Percentiles rank a stretch among this genome's conserved stretches.
phyloP scores from a whole-genome alignment of 1,140 invertebrate genomes.

The Pseudomyrmex dendroicus region DNA sequence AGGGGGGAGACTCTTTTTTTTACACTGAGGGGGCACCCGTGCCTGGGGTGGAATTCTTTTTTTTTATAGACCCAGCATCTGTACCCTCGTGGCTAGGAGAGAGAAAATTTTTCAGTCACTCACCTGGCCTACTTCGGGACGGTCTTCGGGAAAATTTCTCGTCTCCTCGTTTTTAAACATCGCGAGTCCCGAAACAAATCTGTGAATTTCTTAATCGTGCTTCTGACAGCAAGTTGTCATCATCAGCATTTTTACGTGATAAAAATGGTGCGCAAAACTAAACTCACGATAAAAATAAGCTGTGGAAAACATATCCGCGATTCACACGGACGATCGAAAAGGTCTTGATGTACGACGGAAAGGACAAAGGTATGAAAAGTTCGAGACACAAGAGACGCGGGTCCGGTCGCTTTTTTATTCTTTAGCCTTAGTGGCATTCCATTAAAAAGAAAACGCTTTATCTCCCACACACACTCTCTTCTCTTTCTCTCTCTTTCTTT shows the following conservation, averaged over 20 bases:
- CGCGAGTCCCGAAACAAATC: not conserved
- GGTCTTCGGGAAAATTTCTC: conserved; percentile 70
- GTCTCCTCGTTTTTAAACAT: conserved; percentile 26
- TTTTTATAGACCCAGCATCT: conserved; percentile 83
- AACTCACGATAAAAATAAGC: not conserved
- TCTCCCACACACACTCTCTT: conserved; percentile 17
- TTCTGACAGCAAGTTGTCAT: not conserved
- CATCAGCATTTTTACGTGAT: not conserved
- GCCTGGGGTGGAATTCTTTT: conserved; percentile 78
- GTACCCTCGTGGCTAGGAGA: conserved; percentile 80
- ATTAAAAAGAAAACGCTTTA: conserved; percentile 76
- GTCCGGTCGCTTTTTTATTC: conserved; percentile 41
- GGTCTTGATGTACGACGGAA: not conserved
- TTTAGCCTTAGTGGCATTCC: conserved; percentile 60
- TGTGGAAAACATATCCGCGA: not conserved
- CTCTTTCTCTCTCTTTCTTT: not conserved
- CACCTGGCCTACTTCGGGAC: conserved; percentile 82
- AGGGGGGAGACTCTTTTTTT: conserved; percentile 76
- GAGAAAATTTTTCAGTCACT: conserved; percentile 84
- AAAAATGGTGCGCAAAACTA: not conserved
- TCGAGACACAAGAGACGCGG: conserved; percentile 35
- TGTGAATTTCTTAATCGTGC: not conserved
- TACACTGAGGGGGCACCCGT: conserved; percentile 77
- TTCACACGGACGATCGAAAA: conserved; percentile 23
- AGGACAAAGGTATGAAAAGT: conserved; percentile 54